These are phyloP conservation scores for Coleophora deauratella DNA, from an alignment of 2,888 invertebrate genomes.

Conservation along the genomic window DNA sequence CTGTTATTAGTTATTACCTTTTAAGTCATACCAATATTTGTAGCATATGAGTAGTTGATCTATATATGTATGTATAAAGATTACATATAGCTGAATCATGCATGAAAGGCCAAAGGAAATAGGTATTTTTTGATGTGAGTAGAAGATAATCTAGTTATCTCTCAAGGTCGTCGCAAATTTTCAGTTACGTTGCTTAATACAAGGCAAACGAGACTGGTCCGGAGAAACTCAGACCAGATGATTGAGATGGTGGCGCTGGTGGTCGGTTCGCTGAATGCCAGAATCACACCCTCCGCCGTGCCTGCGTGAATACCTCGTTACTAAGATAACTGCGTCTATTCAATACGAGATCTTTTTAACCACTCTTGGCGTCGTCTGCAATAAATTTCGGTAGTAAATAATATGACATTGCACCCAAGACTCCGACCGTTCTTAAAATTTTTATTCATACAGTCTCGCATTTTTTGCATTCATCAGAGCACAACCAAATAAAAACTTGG, in stretches of 20 bases:
- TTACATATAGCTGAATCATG: too few relatives aligned
- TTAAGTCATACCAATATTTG: too few relatives aligned
- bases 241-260: conserved; percentile 4
- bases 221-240: too few relatives aligned
- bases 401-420: too few relatives aligned
- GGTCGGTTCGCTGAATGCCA: conserved; percentile 12
- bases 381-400: too few relatives aligned
- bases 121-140: conserved; percentile 17
- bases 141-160: conserved; percentile 14
- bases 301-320: conserved; percentile 47
- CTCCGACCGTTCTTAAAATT: too few relatives aligned
- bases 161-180: conserved; percentile 7
- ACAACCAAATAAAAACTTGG: neutral
- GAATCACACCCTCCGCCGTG: conserved; percentile 40
- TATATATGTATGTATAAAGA: too few relatives aligned
- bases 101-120: neutral
- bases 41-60: too few relatives aligned
- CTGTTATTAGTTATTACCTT: too few relatives aligned
- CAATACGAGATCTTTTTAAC: conserved; percentile 31
- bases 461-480: too few relatives aligned
- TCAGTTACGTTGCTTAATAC: neutral
- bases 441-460: too few relatives aligned
- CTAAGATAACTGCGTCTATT: conserved; percentile 38
- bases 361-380: too few relatives aligned
- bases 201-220: conserved; percentile 6